Base-by-base conservation (phyloP, 35 echinoderm and acorn worm genomes). In the Chiridota heheva region DNA sequence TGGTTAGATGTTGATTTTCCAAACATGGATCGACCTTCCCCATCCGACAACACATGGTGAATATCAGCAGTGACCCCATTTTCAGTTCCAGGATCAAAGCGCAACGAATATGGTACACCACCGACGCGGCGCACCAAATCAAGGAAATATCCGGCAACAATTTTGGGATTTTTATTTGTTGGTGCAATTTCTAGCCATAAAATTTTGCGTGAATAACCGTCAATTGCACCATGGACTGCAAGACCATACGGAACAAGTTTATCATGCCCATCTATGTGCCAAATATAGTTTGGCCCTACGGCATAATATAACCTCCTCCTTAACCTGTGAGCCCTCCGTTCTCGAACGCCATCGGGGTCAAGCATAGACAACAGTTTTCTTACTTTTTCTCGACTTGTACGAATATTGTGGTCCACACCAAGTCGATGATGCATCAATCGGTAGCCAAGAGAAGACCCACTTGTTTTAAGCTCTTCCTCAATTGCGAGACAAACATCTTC, bases 181-280 rank as follows among this genome's bases (percentile, higher is more conserved):
- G 41, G 67, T 13, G 70, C 70, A 38, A 90, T 53, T 69, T 78
- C 39, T 18, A 90, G 49, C 88, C 88, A 83, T 12, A 90, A 41
- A 32, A 90, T 36, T 42, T 63, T 82, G 20, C 80, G 40, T 68
- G 88, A 84, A 58, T 67, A 90, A 22, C 88, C 88, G 44, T 90
- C 78, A 28, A 90, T 90, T 24, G 80, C 80, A 34, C 25, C 80
- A 69, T 84, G 70, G 4, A 91, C 65, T 51, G 82, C 40, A 32
- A 86, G 51, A 27, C 89, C 89, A 42, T 79, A 91, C 8, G 69
- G 89, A 40, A 77, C 76, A 8, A 91, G 64, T 91, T 91, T 86
- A 35, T 86, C 55, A 67, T 49, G 72, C 20, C 86, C 75, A 75
- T 90, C 79, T 16, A 83, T 58, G 42, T 90, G 81, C 12, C 73